Evolutionary conservation across 64 coral and sea anemone species (phyloP), one percentile per base, ranked within the genome.

Genomic region (Anthopleura sola): DNA sequence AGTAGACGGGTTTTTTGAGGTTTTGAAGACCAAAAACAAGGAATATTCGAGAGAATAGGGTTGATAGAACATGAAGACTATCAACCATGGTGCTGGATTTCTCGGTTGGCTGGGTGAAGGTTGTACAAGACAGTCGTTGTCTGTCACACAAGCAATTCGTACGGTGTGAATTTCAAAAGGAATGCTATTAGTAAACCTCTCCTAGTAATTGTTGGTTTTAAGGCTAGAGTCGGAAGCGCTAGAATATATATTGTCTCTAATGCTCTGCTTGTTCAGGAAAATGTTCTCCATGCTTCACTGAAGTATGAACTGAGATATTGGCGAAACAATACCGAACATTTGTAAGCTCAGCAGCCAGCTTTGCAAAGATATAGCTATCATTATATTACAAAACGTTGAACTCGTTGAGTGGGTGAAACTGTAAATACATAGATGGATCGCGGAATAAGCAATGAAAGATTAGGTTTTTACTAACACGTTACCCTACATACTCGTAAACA

Each of bases 41-140:
- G 2, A 15, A 13, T 15, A 71, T 32, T 71, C 29, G 28, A 71
- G 66, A 34, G 66, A 71, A 32, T 71, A 26, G 19, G 19, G 58
- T 62, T 3, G 24, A 3, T 62, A 62, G 3, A 7, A 15, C 66
- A 34, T 32, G 31, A 34, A 71, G 66, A 34, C n/a, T 26, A 23
- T 8, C 5, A 26, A 66, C 23, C 66, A 71, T 34, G 66, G 66
- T 71, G 66, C 66, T 71, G 66, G 12, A 34, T 71, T 28, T 32
- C 66, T 68, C 62, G 62, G 62, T 68, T 71, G 66, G 28, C 66
- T 71, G 66, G 66, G 29, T 71, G 29, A 71, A 71, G 66, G 58
- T 26, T 62, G 58, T 62, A 3, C 55, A 62, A 71, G 66, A 71
- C 28, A 31, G 26, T 31, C 50, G 50, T 53, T 6, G 4, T 7